Evolutionary conservation across 2,888 invertebrate species (phyloP), one percentile per base, ranked within the genome.

Genomic region (Eupithecia exiguata): DNA sequence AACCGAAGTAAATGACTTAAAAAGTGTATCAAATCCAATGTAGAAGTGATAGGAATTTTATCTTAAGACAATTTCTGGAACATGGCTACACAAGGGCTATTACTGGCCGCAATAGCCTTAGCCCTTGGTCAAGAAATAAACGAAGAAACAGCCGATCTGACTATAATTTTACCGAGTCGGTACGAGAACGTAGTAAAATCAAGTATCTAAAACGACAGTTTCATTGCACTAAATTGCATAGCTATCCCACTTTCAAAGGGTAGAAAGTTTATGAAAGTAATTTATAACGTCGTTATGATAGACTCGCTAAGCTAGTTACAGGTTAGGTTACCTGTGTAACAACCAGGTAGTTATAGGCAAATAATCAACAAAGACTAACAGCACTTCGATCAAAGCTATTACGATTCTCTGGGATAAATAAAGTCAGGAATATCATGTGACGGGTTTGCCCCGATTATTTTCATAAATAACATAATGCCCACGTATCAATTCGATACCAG

Each of bases 31-130:
- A 16, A 78, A 74, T 78, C 78, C 25, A 58, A 80, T 74, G 76
- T 77, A 79, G 79, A 83, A 80, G 81, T 77, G 5, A 72, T 73
- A 76, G 72, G 74, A 82, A 82, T 84, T 82, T 82, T 78, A 82
- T 80, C 75, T 74, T 82, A 80, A 82, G 78, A 86, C 86, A 89
- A 87, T 88, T 87, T 88, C 88, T 88, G 21, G 25, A 58, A n/a
- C n/a, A n/a, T n/a, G n/a, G n/a, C n/a, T n/a, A n/a, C n/a, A n/a
- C n/a, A n/a, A n/a, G n/a, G n/a, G n/a, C n/a, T n/a, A n/a, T n/a
- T n/a, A n/a, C n/a, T 25, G 14, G 25, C 25, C 25, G 5, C 58
- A 25, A 58, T 58, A 86, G 87, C 87, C 82, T 85, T 83, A 84
- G 88, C 88, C 86, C 71, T 83, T 77, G 87, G 88, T 89, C 87